These are phyloP conservation scores for Griposia aprilina DNA, from an alignment of 2,888 invertebrate genomes.

Conservation along the genomic window DNA sequence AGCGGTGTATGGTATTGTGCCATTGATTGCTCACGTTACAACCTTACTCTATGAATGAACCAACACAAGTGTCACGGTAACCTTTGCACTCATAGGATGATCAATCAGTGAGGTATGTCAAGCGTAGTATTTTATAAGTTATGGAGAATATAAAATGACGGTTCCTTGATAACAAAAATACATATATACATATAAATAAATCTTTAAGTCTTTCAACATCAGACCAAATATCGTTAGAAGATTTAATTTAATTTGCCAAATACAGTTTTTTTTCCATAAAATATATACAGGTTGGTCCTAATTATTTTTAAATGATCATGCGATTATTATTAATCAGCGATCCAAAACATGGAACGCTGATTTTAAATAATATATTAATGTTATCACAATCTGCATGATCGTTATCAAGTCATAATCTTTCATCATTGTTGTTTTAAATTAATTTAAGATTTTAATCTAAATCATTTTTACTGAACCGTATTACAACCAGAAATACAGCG, in stretches of 20 bases:
- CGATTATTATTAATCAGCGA: too few relatives aligned
- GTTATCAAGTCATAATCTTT: conserved; percentile 9
- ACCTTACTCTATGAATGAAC: conserved; percentile 13
- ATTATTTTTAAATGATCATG: too few relatives aligned
- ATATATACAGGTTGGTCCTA: too few relatives aligned
- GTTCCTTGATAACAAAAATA: neutral
- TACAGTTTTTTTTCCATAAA: too few relatives aligned
- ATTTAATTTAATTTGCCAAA: neutral
- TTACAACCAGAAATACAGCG: neutral
- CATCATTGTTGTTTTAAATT: neutral
- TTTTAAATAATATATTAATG: neutral
- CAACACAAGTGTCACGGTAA: neutral
- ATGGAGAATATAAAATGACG: neutral
- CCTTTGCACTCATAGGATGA: neutral
- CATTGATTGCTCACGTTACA: conserved; percentile 11
- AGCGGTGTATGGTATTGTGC: neutral
- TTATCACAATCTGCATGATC: neutral
- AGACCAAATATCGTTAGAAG: neutral
- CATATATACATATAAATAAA: neutral
- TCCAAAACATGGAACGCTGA: neutral
- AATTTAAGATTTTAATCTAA: conserved; percentile 31
- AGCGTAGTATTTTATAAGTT: neutral
- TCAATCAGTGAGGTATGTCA: neutral
- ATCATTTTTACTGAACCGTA: neutral
- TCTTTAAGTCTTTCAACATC: neutral